A percentile compares a stretch with the other conserved stretches of the same genome.
These are phyloP conservation scores for Rachycentron canadum DNA, from an alignment of 2,797 vertebrate species.

Conservation along the genomic window DNA sequence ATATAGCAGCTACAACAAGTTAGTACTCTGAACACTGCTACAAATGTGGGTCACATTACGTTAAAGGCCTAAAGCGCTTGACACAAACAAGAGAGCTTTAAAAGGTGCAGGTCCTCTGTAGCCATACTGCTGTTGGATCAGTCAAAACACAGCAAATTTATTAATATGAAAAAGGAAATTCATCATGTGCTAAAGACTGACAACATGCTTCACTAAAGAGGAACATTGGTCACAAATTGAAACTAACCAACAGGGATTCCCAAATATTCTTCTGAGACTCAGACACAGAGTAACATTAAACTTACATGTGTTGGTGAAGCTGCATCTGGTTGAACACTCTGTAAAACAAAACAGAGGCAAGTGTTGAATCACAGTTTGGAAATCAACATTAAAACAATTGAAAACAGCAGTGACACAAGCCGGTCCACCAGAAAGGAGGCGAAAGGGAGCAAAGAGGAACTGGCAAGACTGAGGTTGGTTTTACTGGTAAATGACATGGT, in stretches of 20 bases:
- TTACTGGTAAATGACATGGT: neutral
- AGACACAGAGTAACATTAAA: constrained; percentile 50
- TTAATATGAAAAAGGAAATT: constrained; percentile 8
- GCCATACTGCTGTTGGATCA: neutral
- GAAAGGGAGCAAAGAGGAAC: constrained; percentile 4
- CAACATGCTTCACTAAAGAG: neutral
- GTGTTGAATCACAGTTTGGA: neutral
- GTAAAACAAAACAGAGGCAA: constrained; percentile 75
- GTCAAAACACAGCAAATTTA: constrained; percentile 12
- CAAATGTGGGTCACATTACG: neutral
- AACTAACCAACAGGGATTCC: neutral
- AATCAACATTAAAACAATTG: neutral
- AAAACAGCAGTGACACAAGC: neutral
- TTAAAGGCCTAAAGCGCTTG: neutral
- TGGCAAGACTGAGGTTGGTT: neutral
- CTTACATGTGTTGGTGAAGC: constrained; percentile 98
- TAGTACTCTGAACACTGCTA: neutral
- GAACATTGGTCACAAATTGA: neutral
- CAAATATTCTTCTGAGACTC: neutral
- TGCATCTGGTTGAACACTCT: constrained; percentile 98
- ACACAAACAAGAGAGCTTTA: neutral
- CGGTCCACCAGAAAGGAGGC: constrained; percentile 28
- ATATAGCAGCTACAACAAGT: neutral
- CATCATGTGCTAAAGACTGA: neutral
- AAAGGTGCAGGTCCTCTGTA: neutral